A percentile compares a stretch with the other conserved stretches of the same genome.
Evolutionary conservation across 2,888 invertebrate species (phyloP).

Genomic region (Vesta saturnalis): DNA sequence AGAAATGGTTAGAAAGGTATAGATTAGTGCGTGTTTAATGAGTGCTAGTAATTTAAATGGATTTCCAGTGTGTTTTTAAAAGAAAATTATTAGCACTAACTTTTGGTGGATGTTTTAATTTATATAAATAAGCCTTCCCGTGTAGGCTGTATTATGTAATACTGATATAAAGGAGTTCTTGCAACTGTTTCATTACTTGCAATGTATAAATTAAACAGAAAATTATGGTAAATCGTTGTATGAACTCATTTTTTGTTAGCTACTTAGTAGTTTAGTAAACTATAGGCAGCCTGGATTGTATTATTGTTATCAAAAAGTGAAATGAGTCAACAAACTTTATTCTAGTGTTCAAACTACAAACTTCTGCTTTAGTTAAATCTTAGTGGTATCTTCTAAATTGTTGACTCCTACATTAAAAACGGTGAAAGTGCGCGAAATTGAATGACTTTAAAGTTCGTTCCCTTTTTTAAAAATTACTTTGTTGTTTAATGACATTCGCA

Average conservation of each 20-base stretch:
- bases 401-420: constrained; percentile 40
- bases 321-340: constrained; percentile 37
- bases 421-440: constrained; percentile 42
- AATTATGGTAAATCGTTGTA: constrained; percentile 28
- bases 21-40: constrained; percentile 20
- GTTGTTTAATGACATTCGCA: constrained; percentile 29
- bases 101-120: constrained; percentile 34
- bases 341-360: constrained; percentile 40
- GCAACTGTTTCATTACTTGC: constrained; percentile 25
- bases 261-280: constrained; percentile 50
- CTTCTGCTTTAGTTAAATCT: constrained; percentile 42
- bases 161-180: constrained; percentile 23
- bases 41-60: constrained; percentile 27
- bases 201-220: constrained; percentile 13
- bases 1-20: constrained; percentile 30
- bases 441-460: constrained; percentile 31
- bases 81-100: constrained; percentile 23
- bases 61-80: constrained; percentile 27
- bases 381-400: constrained; percentile 42
- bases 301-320: constrained; percentile 38
- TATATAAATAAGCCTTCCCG: constrained; percentile 25
- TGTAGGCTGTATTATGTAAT: constrained; percentile 28
- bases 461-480: constrained; percentile 22
- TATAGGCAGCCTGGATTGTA: constrained; percentile 47
- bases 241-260: constrained; percentile 43